Evolutionary conservation across 2,888 invertebrate genomes (phyloP).

Genomic region (Oscheius onirici): DNA sequence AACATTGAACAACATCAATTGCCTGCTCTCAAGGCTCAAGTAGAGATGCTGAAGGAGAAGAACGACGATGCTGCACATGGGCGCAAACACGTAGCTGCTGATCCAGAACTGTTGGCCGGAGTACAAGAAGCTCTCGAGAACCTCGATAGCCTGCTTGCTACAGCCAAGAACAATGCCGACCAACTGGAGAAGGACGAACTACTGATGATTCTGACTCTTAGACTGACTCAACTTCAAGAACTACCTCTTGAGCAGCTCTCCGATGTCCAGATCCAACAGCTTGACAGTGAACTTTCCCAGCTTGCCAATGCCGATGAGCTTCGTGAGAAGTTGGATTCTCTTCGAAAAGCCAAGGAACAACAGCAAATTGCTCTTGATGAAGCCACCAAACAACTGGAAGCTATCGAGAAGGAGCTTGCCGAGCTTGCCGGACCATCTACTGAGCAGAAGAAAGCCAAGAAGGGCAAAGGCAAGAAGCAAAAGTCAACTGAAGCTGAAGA

Average conservation of each 20-base stretch:
- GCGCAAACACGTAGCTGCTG: slow-evolving; percentile 39
- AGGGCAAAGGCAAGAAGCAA: slow-evolving; percentile 31
- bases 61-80: slow-evolving; percentile 37
- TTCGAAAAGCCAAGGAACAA: slow-evolving; percentile 38
- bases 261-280: slow-evolving; percentile 11
- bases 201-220: slow-evolving; percentile 37
- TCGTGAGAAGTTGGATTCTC: slow-evolving; percentile 33
- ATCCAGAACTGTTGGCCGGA: neutral
- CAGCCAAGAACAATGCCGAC: neutral
- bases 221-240: slow-evolving; percentile 42
- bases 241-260: slow-evolving; percentile 34
- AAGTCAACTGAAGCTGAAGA: neutral
- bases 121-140: slow-evolving; percentile 34
- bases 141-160: slow-evolving; percentile 38
- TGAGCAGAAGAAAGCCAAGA: slow-evolving; percentile 29
- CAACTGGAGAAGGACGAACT: slow-evolving; percentile 34
- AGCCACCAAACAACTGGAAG: slow-evolving; percentile 1
- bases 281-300: slow-evolving; percentile 36
- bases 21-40: slow-evolving; percentile 47
- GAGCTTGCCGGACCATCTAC: slow-evolving; percentile 20
- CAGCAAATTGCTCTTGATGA: neutral
- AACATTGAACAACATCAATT: slow-evolving; percentile 27
- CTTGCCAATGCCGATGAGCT: slow-evolving; percentile 36
- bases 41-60: slow-evolving; percentile 41
- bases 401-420: slow-evolving; percentile 36